Conservation (phyloP, 2,113 vertebrate species). For the Calonectris borealis region DNA sequence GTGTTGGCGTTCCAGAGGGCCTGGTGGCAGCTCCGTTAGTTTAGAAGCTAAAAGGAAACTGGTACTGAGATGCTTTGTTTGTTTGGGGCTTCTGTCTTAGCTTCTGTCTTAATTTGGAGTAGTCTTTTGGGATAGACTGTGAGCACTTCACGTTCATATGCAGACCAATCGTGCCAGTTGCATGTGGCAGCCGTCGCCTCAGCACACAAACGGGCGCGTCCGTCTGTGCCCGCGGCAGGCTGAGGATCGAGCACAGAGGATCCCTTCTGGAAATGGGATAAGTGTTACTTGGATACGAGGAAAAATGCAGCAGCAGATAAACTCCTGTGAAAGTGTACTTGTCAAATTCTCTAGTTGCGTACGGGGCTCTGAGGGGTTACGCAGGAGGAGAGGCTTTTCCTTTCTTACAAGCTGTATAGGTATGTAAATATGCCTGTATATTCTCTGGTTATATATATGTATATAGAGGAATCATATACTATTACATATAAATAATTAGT, state of each 20-base stretch:
- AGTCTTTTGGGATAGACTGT: neutral
- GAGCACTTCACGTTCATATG: neutral
- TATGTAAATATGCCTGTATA: conserved; percentile 46
- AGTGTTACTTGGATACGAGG: neutral
- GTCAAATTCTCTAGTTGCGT: neutral
- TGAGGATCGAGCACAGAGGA: fast-evolving
- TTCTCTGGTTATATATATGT: conserved; percentile 30
- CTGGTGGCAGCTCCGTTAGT: neutral
- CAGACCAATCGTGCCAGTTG: neutral
- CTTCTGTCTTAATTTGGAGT: neutral
- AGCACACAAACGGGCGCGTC: fast-evolving
- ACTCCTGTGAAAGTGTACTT: neutral
- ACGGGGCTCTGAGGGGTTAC: neutral
- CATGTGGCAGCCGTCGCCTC: fast-evolving
- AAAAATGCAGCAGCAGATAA: neutral
- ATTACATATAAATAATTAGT: neutral
- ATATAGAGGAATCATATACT: neutral
- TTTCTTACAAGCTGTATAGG: neutral
- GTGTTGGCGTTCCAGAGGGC: neutral
- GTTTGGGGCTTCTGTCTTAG: neutral
- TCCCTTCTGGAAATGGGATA: fast-evolving
- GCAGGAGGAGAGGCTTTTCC: neutral
- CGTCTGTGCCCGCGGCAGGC: neutral
- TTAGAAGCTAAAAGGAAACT: neutral
- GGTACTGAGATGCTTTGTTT: neutral